Percentiles rank a stretch among this genome's conserved stretches.
Evolutionary conservation across 2,888 invertebrate species (phyloP).

Genomic region (Phragmatobia fuliginosa): DNA sequence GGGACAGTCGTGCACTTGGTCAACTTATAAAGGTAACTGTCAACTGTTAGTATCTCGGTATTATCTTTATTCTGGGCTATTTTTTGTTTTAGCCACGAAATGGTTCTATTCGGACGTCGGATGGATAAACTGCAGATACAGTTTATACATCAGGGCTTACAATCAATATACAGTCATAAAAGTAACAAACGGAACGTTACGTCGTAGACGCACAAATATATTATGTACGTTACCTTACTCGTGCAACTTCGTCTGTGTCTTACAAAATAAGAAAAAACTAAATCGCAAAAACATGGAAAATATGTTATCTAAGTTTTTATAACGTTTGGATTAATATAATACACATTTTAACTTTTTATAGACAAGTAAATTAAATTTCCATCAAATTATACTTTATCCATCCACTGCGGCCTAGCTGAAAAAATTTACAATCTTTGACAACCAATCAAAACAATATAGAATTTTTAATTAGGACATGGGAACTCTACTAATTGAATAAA

Average conservation of each 20-base stretch:
- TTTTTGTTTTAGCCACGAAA: neutral
- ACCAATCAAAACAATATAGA: neutral
- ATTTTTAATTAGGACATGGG: conserved; percentile 11
- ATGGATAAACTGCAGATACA: too few species aligned
- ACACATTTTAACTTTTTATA: neutral
- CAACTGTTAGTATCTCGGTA: conserved; percentile 15
- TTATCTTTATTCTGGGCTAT: neutral
- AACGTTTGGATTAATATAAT: too few species aligned
- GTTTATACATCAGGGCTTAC: too few species aligned
- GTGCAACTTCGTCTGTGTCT: too few species aligned
- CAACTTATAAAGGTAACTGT: conserved; percentile 17
- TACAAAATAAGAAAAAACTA: too few species aligned
- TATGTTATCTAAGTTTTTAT: too few species aligned
- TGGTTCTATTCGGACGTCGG: neutral
- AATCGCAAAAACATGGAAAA: too few species aligned
- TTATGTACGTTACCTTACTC: too few species aligned
- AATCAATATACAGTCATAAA: too few species aligned
- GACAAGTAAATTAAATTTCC: neutral
- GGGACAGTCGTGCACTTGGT: conserved; percentile 22
- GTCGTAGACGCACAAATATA: too few species aligned
- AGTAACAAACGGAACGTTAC: too few species aligned
- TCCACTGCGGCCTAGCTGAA: neutral
- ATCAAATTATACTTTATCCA: neutral
- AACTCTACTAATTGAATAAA: conserved; percentile 14
- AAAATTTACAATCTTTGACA: neutral